These are phyloP conservation scores for Luffia ferchaultella DNA, from an alignment of 2,888 invertebrate species.

Conservation along the genomic window DNA sequence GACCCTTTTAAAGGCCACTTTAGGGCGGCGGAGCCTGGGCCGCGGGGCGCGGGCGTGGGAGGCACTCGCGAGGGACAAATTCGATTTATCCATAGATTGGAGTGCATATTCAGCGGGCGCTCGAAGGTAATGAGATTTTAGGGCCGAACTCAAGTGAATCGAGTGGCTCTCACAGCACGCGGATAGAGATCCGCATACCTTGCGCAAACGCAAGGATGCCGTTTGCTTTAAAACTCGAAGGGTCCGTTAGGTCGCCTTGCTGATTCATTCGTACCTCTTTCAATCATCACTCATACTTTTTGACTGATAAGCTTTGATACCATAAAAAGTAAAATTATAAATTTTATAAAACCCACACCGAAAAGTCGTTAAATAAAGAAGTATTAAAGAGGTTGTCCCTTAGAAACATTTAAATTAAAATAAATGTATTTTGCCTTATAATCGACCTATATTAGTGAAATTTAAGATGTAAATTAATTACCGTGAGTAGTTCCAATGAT, in stretches of 20 bases:
- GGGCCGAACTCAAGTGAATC: slow-evolving; percentile 18
- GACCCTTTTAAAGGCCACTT: slow-evolving; percentile 37
- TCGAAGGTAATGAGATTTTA: slow-evolving; percentile 38
- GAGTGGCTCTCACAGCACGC: slow-evolving; percentile 6
- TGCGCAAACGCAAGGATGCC: neutral
- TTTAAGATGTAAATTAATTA: too few species aligned
- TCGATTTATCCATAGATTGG: slow-evolving; percentile 52
- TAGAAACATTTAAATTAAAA: too few species aligned
- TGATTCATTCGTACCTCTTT: slow-evolving; percentile 6
- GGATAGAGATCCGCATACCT: too few species aligned
- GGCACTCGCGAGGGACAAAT: slow-evolving; percentile 30
- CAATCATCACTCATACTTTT: slow-evolving; percentile 8
- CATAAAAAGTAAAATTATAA: too few species aligned
- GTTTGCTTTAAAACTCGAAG: neutral
- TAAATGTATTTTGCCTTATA: too few species aligned
- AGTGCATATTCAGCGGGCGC: slow-evolving; percentile 44
- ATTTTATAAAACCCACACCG: too few species aligned
- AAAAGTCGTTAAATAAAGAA: too few species aligned
- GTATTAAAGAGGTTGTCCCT: too few species aligned
- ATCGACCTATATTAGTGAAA: too few species aligned
- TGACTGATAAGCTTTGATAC: too few species aligned
- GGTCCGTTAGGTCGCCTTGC: slow-evolving; percentile 2
- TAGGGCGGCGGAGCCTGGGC: slow-evolving; percentile 19
- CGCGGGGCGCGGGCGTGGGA: slow-evolving; percentile 14
- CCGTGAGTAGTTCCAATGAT: too few species aligned